Evolutionary conservation across 2,797 vertebrate species (phyloP).

Genomic region (Periparus ater): DNA sequence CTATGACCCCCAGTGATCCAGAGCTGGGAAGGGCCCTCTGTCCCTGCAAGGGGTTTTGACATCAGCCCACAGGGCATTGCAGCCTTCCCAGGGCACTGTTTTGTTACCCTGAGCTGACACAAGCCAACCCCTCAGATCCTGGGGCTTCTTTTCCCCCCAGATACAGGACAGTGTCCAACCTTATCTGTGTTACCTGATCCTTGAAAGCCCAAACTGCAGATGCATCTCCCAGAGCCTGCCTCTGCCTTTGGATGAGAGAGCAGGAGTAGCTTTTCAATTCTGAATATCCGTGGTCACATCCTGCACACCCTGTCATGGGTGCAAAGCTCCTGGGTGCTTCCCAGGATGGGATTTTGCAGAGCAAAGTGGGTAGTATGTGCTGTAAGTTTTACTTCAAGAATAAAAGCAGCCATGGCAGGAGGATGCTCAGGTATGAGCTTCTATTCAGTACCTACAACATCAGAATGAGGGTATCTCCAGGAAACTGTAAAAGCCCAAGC

Average conservation of each 20-base stretch:
- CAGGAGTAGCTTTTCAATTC: not conserved
- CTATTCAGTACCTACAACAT: not conserved
- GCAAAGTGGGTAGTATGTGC: not conserved
- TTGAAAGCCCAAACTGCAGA: not conserved
- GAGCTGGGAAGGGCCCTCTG: not conserved
- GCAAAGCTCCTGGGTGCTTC: not conserved
- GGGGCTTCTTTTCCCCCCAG: not conserved
- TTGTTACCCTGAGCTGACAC: not conserved
- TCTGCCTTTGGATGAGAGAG: not conserved
- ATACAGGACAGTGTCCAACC: not conserved
- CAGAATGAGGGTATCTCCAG: not conserved
- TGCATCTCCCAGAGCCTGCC: not conserved
- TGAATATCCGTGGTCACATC: not conserved
- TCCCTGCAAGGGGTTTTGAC: not conserved
- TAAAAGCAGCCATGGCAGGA: not conserved
- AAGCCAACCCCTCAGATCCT: not conserved
- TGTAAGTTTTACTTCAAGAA: not conserved
- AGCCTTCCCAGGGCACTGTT: not conserved
- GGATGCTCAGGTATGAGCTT: not conserved
- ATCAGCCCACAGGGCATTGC: not conserved
- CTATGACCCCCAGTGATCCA: not conserved
- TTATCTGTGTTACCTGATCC: rapidly evolving
- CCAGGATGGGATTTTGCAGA: not conserved
- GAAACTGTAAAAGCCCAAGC: not conserved
- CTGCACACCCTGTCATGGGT: not conserved